These are phyloP conservation scores for Connochaetes taurinus DNA, from an alignment of 2,113 vertebrate genomes.

Conservation along the genomic window DNA sequence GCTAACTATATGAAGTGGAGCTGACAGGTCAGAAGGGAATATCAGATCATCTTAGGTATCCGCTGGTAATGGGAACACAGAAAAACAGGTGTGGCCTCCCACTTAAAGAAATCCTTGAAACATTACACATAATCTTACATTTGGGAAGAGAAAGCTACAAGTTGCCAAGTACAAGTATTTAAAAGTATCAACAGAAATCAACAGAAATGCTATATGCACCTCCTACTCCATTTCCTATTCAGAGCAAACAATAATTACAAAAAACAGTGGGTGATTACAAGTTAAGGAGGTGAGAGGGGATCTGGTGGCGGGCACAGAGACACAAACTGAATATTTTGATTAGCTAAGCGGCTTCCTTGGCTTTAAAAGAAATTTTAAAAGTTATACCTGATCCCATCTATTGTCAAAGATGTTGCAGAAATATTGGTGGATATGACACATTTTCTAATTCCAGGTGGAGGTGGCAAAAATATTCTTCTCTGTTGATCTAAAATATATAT, in stretches of 20 bases:
- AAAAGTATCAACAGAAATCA: background rate
- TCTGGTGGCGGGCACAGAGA: background rate
- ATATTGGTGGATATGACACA: constrained; percentile 98
- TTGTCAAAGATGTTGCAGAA: constrained; percentile 95
- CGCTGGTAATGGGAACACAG: background rate
- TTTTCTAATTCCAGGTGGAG: constrained; percentile 91
- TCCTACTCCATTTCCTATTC: background rate
- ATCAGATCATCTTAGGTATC: background rate
- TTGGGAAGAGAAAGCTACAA: constrained; percentile 23
- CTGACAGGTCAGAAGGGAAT: background rate
- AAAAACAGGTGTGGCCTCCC: background rate
- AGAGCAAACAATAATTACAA: constrained; percentile 3
- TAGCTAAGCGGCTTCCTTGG: background rate
- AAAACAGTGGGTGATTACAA: background rate
- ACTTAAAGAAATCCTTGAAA: background rate
- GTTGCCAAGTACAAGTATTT: background rate
- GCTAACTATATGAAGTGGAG: background rate
- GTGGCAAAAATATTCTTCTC: constrained; percentile 93
- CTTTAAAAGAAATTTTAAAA: constrained; percentile 28
- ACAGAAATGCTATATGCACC: background rate
- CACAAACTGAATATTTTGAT: background rate
- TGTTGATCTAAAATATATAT: constrained; percentile 88
- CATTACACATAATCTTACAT: background rate
- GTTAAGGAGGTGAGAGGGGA: background rate
- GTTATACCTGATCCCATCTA: constrained; percentile 92